Evolutionary conservation across 1,140 invertebrate genomes (phyloP), one percentile per base, ranked within the genome.

Genomic region (Bilobella aurantiaca): DNA sequence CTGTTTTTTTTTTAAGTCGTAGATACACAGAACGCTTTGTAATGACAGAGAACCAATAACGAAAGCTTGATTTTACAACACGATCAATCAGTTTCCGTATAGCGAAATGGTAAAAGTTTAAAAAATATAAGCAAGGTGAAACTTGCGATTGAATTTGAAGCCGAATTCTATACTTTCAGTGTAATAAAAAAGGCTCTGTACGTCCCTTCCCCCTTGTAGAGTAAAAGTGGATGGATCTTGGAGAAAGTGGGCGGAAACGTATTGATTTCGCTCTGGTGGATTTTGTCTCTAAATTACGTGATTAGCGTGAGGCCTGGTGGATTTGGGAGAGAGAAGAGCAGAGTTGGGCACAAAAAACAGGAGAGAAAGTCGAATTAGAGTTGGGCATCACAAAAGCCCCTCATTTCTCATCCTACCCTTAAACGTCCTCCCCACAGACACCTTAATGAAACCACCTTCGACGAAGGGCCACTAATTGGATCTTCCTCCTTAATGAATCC

Each of bases 181-280:
- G n/a, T n/a, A n/a, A n/a, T n/a, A n/a, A n/a, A n/a, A n/a, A n/a
- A n/a, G n/a, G n/a, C n/a, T n/a, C n/a, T n/a, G n/a, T n/a, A n/a
- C n/a, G n/a, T n/a, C 21, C 5, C 49, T 23, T 12, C 25, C 49
- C 5, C 49, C 49, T 14, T 53, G 5, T 23, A 53, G 25, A 53
- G 49, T 5, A 53, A 53, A 23, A 53, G 23, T n/a, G n/a, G n/a
- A n/a, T n/a, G n/a, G n/a, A n/a, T n/a, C n/a, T n/a, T n/a, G n/a
- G n/a, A n/a, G n/a, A n/a, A n/a, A n/a, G n/a, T n/a, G n/a, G n/a
- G 3, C 14, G 49, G 49, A 53, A 53, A 53, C 25, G 14, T 53
- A 53, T 53, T 53, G 49, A 53, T 53, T 53, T 53, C 25, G 14
- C 49, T 53, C 49, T 53, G 25, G 25, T 18, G 49, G 49, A 23